Conservation (phyloP, 2,113 vertebrate species). For the Leptocoma aspasia region DNA sequence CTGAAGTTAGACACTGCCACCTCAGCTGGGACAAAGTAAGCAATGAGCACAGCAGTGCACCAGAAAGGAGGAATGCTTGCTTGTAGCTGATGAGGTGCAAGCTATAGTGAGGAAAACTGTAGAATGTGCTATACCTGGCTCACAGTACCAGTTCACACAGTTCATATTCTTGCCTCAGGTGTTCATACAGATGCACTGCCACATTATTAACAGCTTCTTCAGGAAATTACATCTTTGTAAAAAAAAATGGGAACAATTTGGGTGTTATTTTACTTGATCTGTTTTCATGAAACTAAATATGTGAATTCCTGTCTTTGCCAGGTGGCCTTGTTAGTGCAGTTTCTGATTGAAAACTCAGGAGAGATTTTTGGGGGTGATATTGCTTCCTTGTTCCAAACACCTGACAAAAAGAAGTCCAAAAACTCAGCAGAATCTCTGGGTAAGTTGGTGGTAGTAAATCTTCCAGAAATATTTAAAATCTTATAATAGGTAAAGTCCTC, state of each 20-base stretch:
- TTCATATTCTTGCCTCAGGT: background rate
- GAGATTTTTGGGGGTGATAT: slow-evolving; percentile 77
- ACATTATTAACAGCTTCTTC: background rate
- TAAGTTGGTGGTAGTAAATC: background rate
- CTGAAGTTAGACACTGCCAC: background rate
- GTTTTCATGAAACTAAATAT: background rate
- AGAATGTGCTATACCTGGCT: background rate
- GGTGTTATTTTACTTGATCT: background rate
- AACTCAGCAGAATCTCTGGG: slow-evolving; percentile 48
- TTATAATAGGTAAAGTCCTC: background rate
- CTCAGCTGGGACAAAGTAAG: background rate
- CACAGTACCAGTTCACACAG: background rate
- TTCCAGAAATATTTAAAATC: background rate
- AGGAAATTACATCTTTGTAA: background rate
- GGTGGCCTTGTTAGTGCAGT: slow-evolving; percentile 77
- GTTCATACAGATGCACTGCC: background rate
- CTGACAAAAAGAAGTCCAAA: slow-evolving; percentile 36
- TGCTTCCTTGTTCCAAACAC: slow-evolving; percentile 61
- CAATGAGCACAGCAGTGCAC: background rate
- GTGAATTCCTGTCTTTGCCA: slow-evolving; percentile 14
- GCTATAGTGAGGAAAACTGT: background rate
- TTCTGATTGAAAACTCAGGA: slow-evolving; percentile 76
- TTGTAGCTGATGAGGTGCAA: background rate
- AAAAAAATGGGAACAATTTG: rapidly evolving
- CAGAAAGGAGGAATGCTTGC: background rate